A percentile compares a stretch with the other conserved stretches of the same genome.
Evolutionary conservation across 2,113 vertebrate species (phyloP).

Genomic region (Neolamprologus falcicula): DNA sequence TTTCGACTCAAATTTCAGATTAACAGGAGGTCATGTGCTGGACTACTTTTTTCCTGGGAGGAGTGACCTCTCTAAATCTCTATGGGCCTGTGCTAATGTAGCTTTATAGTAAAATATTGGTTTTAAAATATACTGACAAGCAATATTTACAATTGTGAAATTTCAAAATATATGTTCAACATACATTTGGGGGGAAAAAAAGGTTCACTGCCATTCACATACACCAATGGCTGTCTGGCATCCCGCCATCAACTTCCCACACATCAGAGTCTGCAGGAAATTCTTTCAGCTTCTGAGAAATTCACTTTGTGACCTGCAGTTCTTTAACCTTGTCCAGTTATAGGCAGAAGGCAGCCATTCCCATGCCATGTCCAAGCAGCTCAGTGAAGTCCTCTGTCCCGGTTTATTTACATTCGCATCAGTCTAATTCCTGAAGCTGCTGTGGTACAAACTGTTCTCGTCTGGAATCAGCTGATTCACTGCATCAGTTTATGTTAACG

Average conservation of each 20-base stretch:
- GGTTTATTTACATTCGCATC: slow-evolving; percentile 27
- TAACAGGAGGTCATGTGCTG: background rate
- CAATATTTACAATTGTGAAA: background rate
- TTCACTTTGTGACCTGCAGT: slow-evolving; percentile 32
- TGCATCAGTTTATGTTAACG: background rate
- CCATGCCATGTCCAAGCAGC: slow-evolving; percentile 21
- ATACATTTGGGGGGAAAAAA: fast-evolving
- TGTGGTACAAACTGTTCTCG: background rate
- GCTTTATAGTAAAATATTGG: background rate
- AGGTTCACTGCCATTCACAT: background rate
- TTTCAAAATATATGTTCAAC: background rate
- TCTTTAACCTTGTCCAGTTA: background rate
- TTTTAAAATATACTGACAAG: background rate
- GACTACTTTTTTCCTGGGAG: background rate
- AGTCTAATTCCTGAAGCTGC: background rate
- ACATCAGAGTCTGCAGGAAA: slow-evolving; percentile 10
- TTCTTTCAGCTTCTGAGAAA: slow-evolving; percentile 44
- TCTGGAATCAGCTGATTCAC: background rate
- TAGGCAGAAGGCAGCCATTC: slow-evolving; percentile 5
- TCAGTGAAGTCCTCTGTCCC: background rate
- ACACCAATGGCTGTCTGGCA: background rate
- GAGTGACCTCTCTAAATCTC: background rate
- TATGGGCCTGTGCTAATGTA: background rate
- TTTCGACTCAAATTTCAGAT: background rate
- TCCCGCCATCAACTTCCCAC: slow-evolving; percentile 1